Evolutionary conservation across 1,140 invertebrate species (phyloP).

Genomic region (Drosophila aff.): DNA sequence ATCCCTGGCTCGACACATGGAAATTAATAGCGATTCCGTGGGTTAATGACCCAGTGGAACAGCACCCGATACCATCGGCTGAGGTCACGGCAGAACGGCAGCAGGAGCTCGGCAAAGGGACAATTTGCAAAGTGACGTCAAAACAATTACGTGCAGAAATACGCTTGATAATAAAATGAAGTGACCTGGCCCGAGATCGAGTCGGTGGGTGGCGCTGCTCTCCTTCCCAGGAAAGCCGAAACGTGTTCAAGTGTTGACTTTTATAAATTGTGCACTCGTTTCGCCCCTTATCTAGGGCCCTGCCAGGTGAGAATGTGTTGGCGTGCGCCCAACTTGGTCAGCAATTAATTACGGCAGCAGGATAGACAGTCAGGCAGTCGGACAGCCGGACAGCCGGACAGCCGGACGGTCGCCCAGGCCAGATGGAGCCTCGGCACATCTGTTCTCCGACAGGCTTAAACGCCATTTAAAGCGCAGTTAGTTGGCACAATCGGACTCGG

Average conservation of each 20-base stretch:
- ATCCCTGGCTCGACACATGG: constrained; percentile 23
- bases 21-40: constrained; percentile 65
- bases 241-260: constrained; percentile 82
- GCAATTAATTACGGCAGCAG: constrained; percentile 74
- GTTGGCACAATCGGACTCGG: constrained; percentile 46
- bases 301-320: constrained; percentile 56
- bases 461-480: constrained; percentile 67
- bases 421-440: constrained; percentile 8
- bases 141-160: constrained; percentile 82
- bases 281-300: constrained; percentile 19
- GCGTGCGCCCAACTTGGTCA: constrained; percentile 71
- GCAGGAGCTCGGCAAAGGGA: constrained; percentile 40
- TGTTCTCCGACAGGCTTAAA: constrained; percentile 49
- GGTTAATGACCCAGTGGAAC: constrained; percentile 65
- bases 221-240: constrained; percentile 58
- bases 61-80: constrained; percentile 24
- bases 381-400: background rate
- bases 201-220: constrained; percentile 1
- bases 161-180: constrained; percentile 82
- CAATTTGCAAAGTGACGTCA: constrained; percentile 80
- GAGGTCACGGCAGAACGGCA: constrained; percentile 7
- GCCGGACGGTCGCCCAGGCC: background rate
- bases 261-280: constrained; percentile 81
- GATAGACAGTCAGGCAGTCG: constrained; percentile 2
- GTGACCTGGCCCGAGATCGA: constrained; percentile 34